phyloP scores from a whole-genome alignment of 2,888 invertebrate species.

The Xylota sylvarum region DNA sequence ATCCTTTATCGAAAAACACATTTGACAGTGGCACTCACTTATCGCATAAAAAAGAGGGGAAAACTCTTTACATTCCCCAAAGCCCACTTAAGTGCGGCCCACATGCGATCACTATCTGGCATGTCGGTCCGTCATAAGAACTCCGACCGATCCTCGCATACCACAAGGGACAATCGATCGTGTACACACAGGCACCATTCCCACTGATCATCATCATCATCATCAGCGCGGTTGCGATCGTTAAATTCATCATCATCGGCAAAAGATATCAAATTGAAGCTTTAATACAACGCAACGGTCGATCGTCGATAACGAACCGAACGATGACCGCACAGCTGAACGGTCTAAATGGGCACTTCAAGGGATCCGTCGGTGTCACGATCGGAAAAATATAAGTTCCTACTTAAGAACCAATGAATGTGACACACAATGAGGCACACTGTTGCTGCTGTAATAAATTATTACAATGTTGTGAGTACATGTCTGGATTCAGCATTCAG shows the following conservation, averaged over 20 bases:
- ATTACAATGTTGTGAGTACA: slow-evolving; percentile 8
- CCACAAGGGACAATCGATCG: slow-evolving; percentile 12
- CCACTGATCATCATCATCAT: slow-evolving; percentile 4
- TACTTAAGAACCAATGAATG: slow-evolving; percentile 15
- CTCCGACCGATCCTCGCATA: slow-evolving; percentile 38
- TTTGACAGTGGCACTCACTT: slow-evolving; percentile 57
- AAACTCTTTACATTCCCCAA: slow-evolving; percentile 23
- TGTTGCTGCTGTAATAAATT: slow-evolving; percentile 33
- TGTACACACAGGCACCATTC: slow-evolving; percentile 18
- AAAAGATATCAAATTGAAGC: slow-evolving; percentile 52
- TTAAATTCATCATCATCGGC: slow-evolving; percentile 49
- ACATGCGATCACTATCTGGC: slow-evolving; percentile 50
- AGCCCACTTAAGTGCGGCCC: slow-evolving; percentile 39
- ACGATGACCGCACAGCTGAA: slow-evolving; percentile 9
- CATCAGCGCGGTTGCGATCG: slow-evolving; percentile 31
- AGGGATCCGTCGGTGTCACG: background rate
- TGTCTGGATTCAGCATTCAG: background rate
- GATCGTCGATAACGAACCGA: slow-evolving; percentile 33
- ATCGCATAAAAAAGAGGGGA: slow-evolving; percentile 11
- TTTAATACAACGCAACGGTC: slow-evolving; percentile 15
- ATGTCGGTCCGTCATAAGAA: slow-evolving; percentile 21
- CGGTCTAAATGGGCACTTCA: background rate
- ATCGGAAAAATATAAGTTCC: background rate
- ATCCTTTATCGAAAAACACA: slow-evolving; percentile 28
- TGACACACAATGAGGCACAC: slow-evolving; percentile 50